Conservation (phyloP, 2,113 vertebrate species). For the Eonycteris spelaea region DNA sequence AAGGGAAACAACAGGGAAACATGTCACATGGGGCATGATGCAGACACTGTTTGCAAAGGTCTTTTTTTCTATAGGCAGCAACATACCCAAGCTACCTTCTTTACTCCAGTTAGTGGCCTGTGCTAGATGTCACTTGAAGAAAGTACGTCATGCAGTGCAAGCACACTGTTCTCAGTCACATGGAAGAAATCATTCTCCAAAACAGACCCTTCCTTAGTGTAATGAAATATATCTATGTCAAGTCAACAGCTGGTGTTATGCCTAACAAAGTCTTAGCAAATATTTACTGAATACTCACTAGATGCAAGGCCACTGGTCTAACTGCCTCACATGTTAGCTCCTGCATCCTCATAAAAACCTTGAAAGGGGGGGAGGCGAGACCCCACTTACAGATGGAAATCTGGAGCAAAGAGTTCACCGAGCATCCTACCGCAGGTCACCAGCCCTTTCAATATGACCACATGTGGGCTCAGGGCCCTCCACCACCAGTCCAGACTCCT, state of each 20-base stretch:
- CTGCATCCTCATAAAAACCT: neutral
- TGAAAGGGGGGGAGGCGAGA: neutral
- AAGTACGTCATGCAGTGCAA: neutral
- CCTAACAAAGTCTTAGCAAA: neutral
- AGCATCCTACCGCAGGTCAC: rapidly evolving
- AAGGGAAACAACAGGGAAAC: neutral
- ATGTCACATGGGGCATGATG: rapidly evolving
- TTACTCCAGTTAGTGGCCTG: too few species aligned
- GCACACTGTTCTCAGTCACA: neutral
- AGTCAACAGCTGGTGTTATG: neutral
- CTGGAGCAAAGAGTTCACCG: neutral
- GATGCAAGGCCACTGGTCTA: neutral
- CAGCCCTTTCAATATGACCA: neutral
- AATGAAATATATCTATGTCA: rapidly evolving
- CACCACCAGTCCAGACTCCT: neutral
- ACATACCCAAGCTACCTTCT: neutral
- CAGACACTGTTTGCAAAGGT: rapidly evolving
- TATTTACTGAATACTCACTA: neutral
- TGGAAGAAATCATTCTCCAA: neutral
- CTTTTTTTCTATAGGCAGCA: too few species aligned
- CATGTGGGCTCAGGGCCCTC: neutral
- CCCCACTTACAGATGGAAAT: neutral
- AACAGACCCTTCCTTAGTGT: rapidly evolving
- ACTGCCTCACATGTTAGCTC: neutral
- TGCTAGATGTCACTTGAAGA: neutral